These are phyloP conservation scores for Galeruca laticollis DNA, from an alignment of 2,888 invertebrate genomes.

Conservation along the genomic window DNA sequence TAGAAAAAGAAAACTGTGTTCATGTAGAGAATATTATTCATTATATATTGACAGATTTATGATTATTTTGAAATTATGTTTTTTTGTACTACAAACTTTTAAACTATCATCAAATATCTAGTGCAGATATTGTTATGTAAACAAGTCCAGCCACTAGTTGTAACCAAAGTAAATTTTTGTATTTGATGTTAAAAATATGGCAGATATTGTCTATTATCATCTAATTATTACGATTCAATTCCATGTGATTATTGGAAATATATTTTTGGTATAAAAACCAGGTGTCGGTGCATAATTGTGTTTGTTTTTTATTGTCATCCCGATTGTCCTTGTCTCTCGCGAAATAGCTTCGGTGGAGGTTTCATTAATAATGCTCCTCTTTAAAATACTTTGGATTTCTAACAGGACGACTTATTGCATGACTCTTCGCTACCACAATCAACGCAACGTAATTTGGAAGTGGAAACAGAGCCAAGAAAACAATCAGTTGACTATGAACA, in stretches of 20 bases:
- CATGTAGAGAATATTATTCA: too few relatives aligned
- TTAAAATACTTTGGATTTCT: slow-evolving; percentile 46
- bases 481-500: slow-evolving; percentile 16
- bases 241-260: slow-evolving; percentile 63
- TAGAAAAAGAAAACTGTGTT: too few relatives aligned
- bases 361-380: slow-evolving; percentile 30
- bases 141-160: slow-evolving; percentile 54
- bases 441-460: slow-evolving; percentile 52
- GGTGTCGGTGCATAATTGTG: slow-evolving; percentile 45
- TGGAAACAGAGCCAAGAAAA: slow-evolving; percentile 50
- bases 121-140: slow-evolving; percentile 25
- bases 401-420: slow-evolving; percentile 53
- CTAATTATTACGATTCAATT: slow-evolving; percentile 47
- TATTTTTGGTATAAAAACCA: slow-evolving; percentile 61
- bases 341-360: slow-evolving; percentile 43
- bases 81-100: not conserved
- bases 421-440: slow-evolving; percentile 61
- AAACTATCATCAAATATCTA: not conserved
- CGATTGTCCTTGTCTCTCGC: slow-evolving; percentile 44
- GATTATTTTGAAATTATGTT: too few relatives aligned
- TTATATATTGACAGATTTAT: too few relatives aligned
- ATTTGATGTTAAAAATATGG: slow-evolving; percentile 56
- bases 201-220: slow-evolving; percentile 53
- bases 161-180: slow-evolving; percentile 54
- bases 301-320: slow-evolving; percentile 14